Evolutionary conservation across 2,888 invertebrate genomes (phyloP), one percentile per base, ranked within the genome.

Genomic region (Drosophila buzzatii): DNA sequence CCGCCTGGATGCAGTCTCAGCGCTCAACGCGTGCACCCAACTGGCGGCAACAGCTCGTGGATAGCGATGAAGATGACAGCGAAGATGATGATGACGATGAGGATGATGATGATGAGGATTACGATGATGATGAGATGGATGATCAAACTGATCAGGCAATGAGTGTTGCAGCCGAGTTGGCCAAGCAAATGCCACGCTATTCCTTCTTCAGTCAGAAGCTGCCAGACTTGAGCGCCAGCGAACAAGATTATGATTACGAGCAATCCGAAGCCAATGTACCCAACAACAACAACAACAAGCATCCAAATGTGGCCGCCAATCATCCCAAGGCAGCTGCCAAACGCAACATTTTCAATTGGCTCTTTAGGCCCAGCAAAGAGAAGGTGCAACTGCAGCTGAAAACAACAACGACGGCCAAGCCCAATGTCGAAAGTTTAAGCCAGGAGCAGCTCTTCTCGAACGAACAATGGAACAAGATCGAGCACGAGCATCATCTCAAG

Each of bases 391-490:
- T 53, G 52, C 35, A 51, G 23, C 23, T 33, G 20, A 31, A 61
- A 9, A 12, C 55, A 0, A 65, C 65, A 2, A 68, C 67, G 0
- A 68, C 67, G 0, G 74, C 57, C 14, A 70, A 61, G 27, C 71
- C 82, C 9, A 45, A 49, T 9, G 66, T 7, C 4, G 37, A 37
- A 53, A 39, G 27, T 12, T 14, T 18, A 3, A 65, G n/a, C 69
- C 73, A 92, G 57, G 76, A 92, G 74, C 73, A 92, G 55, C 75
- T 92, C 73, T 73, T 92, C 84, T 79, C 93, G 80, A 78, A 93
- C 73, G 89, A 93, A 73, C 77, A 93, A 82, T 81, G 92, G 92
- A 84, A 93, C 82, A 88, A 93, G 82, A 90, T 93, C 82, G 91
- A 93, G 80, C 91, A 93, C 79, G 90, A 90, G 69, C 91, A 91